phyloP scores from a whole-genome alignment of 2,888 invertebrate species.

The Acleris literana region DNA sequence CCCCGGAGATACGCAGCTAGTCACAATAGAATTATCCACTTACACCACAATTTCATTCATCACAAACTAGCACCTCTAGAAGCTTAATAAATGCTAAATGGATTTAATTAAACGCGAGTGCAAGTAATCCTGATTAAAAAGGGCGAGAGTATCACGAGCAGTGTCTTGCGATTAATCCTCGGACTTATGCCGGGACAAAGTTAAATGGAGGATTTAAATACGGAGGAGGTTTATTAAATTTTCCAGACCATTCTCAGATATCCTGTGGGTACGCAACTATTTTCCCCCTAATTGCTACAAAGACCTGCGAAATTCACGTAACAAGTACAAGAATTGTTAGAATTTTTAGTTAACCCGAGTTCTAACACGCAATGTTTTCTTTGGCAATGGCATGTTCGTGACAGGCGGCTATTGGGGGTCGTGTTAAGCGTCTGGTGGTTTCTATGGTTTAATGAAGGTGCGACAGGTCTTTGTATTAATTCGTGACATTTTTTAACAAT shows the following conservation, averaged over 20 bases:
- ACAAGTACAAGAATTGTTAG: conserved; percentile 22
- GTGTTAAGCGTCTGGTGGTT: conserved; percentile 2
- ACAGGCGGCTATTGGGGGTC: conserved; percentile 12
- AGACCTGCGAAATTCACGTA: conserved; percentile 29
- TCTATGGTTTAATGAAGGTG: background rate
- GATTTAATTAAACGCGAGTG: conserved; percentile 50
- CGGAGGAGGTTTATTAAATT: conserved; percentile 60
- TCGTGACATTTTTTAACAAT: background rate
- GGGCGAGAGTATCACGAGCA: conserved; percentile 51
- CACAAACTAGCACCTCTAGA: conserved; percentile 23
- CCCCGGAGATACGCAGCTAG: background rate
- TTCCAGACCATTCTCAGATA: conserved; percentile 51
- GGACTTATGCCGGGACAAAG: conserved; percentile 64
- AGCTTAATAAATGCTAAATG: conserved; percentile 39
- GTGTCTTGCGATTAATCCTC: conserved; percentile 63
- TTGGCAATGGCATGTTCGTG: conserved; percentile 13
- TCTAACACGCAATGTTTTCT: conserved; percentile 24
- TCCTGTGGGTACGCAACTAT: conserved; percentile 43
- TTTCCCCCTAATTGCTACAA: conserved; percentile 33
- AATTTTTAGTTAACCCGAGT: conserved; percentile 24
- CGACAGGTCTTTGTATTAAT: background rate
- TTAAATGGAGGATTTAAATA: conserved; percentile 70
- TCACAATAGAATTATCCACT: background rate
- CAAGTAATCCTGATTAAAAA: conserved; percentile 60
- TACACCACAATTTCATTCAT: conserved; percentile 2